Evolutionary conservation across 2,113 vertebrate species (phyloP).

Genomic region (Colinus virginianus): DNA sequence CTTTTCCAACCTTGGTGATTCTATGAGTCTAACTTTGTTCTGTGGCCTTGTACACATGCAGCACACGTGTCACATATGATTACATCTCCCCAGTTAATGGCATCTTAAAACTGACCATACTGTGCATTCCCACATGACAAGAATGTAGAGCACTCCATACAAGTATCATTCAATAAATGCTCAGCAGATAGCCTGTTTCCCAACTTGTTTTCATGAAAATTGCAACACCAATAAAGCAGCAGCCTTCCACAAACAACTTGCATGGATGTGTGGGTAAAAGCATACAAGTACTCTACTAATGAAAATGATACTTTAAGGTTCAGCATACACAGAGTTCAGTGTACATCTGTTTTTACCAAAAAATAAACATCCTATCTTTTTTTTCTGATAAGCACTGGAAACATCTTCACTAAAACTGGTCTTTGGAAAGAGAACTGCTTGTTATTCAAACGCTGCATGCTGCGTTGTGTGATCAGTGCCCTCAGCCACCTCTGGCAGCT

Average conservation of each 20-base stretch:
- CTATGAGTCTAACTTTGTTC: neutral
- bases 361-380: neutral
- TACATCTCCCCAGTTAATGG: neutral
- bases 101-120: neutral
- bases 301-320: neutral
- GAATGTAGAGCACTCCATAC: neutral
- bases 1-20: too few species aligned
- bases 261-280: neutral
- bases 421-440: neutral
- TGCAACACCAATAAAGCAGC: neutral
- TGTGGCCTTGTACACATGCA: neutral
- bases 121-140: neutral
- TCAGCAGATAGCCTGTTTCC: neutral
- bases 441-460: rapidly evolving
- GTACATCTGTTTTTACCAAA: neutral
- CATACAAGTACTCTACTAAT: neutral
- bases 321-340: neutral
- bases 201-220: neutral
- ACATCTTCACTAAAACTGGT: neutral
- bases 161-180: neutral
- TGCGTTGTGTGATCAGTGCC: neutral
- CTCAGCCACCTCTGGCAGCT: neutral
- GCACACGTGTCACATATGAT: neutral
- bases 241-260: neutral
- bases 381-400: neutral